A percentile compares a stretch with the other conserved stretches of the same genome.
These are phyloP conservation scores for Drosophila formosana DNA, from an alignment of 2,888 invertebrate species.

Conservation along the genomic window DNA sequence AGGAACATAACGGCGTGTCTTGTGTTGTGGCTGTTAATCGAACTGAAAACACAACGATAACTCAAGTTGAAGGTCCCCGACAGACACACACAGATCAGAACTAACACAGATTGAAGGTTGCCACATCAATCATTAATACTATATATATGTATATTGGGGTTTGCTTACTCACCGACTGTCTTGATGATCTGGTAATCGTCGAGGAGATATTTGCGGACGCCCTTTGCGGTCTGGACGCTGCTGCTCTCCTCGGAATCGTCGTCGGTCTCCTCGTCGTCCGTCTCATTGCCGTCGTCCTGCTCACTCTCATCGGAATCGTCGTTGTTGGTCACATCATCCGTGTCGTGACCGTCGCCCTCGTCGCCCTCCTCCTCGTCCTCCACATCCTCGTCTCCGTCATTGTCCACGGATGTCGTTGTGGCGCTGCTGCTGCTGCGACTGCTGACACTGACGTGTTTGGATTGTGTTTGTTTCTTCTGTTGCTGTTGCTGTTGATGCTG, in stretches of 20 bases:
- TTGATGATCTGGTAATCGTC: constrained; percentile 94
- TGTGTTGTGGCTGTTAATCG: constrained; percentile 14
- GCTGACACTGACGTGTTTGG: constrained; percentile 34
- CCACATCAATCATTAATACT: constrained; percentile 38
- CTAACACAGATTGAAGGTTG: constrained; percentile 23
- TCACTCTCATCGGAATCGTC: constrained; percentile 75
- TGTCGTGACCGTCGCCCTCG: constrained; percentile 65
- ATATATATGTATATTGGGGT: background rate
- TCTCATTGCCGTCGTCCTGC: constrained; percentile 81
- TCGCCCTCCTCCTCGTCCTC: constrained; percentile 64
- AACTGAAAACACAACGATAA: constrained; percentile 38
- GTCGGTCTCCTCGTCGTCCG: constrained; percentile 80
- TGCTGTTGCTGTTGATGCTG: constrained; percentile 23
- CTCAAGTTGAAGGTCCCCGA: constrained; percentile 35
- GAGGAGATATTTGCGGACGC: constrained; percentile 88
- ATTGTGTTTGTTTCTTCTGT: constrained; percentile 33
- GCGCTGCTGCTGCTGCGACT: constrained; percentile 50
- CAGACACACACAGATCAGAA: constrained; percentile 6
- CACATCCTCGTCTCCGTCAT: constrained; percentile 50
- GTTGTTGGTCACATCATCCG: constrained; percentile 70
- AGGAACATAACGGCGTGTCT: constrained; percentile 11
- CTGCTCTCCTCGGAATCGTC: constrained; percentile 85
- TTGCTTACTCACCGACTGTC: constrained; percentile 91
- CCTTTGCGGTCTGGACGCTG: constrained; percentile 82
- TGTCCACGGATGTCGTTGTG: constrained; percentile 54